Evolutionary conservation across 2,797 vertebrate genomes (phyloP).

Genomic region (Enteromius afrohamiltoni): DNA sequence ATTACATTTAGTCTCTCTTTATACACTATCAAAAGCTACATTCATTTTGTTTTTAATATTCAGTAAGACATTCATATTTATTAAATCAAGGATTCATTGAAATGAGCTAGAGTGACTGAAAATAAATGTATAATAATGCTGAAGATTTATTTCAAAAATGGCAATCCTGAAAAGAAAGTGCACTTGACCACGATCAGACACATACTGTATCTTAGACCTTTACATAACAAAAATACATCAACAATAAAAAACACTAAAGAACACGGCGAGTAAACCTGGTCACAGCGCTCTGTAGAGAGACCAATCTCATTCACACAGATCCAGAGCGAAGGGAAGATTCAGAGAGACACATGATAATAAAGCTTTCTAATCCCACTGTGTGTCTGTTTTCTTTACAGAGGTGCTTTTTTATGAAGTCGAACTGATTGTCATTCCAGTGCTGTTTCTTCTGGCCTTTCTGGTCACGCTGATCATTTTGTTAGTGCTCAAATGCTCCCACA

Average conservation of each 20-base stretch:
- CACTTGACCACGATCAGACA: too few relatives aligned
- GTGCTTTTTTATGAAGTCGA: slow-evolving; percentile 72
- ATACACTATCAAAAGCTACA: background rate
- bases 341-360: too few relatives aligned
- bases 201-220: background rate
- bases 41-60: background rate
- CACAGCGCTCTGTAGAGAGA: background rate
- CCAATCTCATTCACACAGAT: background rate
- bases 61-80: background rate
- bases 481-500: slow-evolving; percentile 55
- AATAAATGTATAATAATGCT: background rate
- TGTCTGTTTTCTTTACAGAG: slow-evolving; percentile 60
- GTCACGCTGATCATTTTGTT: slow-evolving; percentile 73
- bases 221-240: background rate
- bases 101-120: background rate
- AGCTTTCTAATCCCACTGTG: background rate
- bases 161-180: background rate
- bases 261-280: background rate
- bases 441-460: slow-evolving; percentile 78
- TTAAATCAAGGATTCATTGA: background rate
- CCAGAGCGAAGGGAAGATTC: too few relatives aligned
- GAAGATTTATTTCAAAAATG: background rate
- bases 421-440: slow-evolving; percentile 84
- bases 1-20: background rate
- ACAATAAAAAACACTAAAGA: background rate